Conservation (phyloP, 2,113 vertebrate species). For the Podarcis raffonei region DNA sequence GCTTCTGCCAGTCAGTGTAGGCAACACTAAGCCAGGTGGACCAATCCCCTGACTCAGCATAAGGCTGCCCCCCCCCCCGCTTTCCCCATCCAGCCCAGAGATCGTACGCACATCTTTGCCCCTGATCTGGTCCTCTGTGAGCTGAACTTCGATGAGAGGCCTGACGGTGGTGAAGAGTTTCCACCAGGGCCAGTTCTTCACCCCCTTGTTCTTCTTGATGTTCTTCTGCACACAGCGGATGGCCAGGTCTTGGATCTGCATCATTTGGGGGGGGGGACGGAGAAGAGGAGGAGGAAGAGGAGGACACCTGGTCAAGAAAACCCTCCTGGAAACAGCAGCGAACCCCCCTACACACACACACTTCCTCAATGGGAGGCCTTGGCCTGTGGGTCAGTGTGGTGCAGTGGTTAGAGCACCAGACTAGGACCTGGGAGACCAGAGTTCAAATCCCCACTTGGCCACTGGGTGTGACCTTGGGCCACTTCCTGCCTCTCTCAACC, state of each 20-base stretch:
- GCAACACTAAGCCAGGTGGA: too few relatives aligned
- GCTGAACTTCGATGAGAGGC: conserved; percentile 94
- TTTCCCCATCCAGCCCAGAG: too few relatives aligned
- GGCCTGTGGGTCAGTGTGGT: too few relatives aligned
- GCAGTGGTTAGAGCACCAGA: neutral
- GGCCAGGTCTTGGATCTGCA: conserved; percentile 94
- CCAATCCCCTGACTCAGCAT: neutral
- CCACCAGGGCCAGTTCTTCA: conserved; percentile 97
- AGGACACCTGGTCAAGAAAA: neutral
- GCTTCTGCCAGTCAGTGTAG: too few relatives aligned
- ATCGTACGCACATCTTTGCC: conserved; percentile 87
- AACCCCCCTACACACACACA: neutral
- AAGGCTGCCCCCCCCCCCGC: fast-evolving
- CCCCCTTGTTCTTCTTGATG: conserved; percentile 95
- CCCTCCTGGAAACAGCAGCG: neutral
- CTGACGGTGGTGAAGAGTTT: conserved; percentile 92
- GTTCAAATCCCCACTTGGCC: too few relatives aligned
- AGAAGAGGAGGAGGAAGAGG: fast-evolving
- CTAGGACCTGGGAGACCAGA: too few relatives aligned
- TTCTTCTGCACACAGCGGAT: conserved; percentile 98
- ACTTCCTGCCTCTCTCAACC: too few relatives aligned
- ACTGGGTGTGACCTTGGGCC: too few relatives aligned
- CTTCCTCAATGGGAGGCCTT: neutral
- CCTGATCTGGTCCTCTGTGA: conserved; percentile 94
- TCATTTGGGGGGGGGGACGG: neutral